Conservation (phyloP, 2,797 vertebrate species). For the Macrochelys suwanniensis region DNA sequence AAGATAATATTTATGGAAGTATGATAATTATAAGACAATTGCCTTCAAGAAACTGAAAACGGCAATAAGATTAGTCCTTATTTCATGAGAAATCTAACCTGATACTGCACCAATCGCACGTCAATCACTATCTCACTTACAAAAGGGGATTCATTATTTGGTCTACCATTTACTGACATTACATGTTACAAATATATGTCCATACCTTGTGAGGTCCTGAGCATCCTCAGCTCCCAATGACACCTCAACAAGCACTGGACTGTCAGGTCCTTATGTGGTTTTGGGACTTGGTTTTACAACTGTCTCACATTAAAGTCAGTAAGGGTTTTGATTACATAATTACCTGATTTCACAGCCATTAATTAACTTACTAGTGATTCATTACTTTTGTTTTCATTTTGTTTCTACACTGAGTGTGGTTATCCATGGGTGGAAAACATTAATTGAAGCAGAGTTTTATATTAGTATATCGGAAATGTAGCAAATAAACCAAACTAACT, state of each 20-base stretch:
- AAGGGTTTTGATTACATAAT: conserved; percentile 15
- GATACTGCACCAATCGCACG: neutral
- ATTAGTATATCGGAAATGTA: conserved; percentile 24
- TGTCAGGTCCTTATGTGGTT: neutral
- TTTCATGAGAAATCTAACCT: neutral
- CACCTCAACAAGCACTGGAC: neutral
- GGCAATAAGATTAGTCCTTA: neutral
- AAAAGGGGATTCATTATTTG: neutral
- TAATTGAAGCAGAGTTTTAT: conserved; percentile 2
- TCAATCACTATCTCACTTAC: neutral
- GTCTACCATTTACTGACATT: neutral
- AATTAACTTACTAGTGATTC: conserved; percentile 30
- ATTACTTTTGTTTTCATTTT: conserved; percentile 47
- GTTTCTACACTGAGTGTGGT: conserved; percentile 1
- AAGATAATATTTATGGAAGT: neutral
- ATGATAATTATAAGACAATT: neutral
- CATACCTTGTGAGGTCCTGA: neutral
- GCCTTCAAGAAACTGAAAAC: neutral
- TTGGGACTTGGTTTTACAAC: conserved; percentile 28
- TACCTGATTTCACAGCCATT: neutral
- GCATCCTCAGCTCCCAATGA: conserved; percentile 27
- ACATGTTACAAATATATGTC: neutral
- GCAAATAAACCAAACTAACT: neutral
- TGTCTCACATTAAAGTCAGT: conserved; percentile 6
- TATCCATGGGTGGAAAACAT: conserved; percentile 55